Evolutionary conservation across 2,113 vertebrate genomes (phyloP), one percentile per base, ranked within the genome.

Genomic region (Nothocercus julius): DNA sequence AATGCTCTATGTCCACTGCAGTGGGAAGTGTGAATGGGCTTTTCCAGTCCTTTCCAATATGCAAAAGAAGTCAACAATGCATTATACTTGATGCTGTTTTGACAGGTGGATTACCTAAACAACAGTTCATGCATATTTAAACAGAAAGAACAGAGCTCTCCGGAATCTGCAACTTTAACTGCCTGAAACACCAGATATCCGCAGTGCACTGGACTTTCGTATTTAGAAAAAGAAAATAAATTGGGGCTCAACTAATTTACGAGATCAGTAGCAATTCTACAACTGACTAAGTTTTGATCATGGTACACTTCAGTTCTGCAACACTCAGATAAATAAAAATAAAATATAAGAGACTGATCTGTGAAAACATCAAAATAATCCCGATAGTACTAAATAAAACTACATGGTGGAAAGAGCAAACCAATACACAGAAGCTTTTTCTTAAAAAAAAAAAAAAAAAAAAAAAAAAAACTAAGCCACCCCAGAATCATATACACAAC

Each of bases 81-180:
- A 93, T 95, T 97, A 96, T 85, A 86, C 69, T 96, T 96, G 90
- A 97, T 97, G 96, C 63, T 97, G 96, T 98, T 98, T 98, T 98
- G 98, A 98, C 98, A 98, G 93, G 90, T 97, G 84, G 90, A 96
- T 96, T 96, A 97, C 97, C 96, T 96, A 97, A 98, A 97, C 90
- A 97, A 97, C 95, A 93, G 76, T 95, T 98, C 93, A 97, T 98
- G 89, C 94, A 98, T 98, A 98, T 98, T 98, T 98, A 97, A 98
- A 97, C 81, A 96, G 97, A 96, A 98, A 97, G 97, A 97, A 96
- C 76, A 97, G 89, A 92, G 90, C 90, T 97, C 92, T 90, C 93
- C 92, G 78, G 90, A 69, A 97, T 86, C 92, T 95, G 74, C 62
- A 93, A 87, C 79, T 96, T 95, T 97, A 98, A 97, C 88, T 97